Base-by-base conservation (phyloP, 1,140 invertebrate species). In the Ostrea edulis region DNA sequence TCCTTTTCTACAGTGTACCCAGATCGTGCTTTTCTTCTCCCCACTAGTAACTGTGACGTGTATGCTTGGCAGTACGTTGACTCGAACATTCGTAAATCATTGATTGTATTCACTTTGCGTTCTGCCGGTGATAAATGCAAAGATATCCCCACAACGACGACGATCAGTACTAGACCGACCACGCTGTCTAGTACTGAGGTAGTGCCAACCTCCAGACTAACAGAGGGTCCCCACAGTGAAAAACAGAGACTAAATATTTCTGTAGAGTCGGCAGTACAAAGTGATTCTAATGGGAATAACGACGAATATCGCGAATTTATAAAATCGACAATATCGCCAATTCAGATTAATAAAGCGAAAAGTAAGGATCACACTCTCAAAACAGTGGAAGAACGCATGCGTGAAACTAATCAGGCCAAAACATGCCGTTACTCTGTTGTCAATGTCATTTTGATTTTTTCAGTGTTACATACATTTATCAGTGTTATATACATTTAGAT, bases 61-160 rank as follows among this genome's bases (percentile, higher is more conserved):
- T 86, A 89, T 17, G 81, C 77, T 12, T 89, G 88, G 88, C 58
- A 77, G 17, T 89, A 71, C 65, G 82, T 86, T n/a, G 88, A 89
- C 17, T 25, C 55, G 0, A 68, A 82, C 2, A 83, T 86, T 65
- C 85, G 88, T 5, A 11, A 51, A 22, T 58, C 88, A 20, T 51
- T 84, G 9, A 77, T 89, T 3, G 54, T 54, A 44, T 86, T 89
- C 17, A 65, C 58, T 7, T 25, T 86, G 29, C 22, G 51, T 51
- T 51, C 58, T 53, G 22, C 86, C 84, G 52, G n/a, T 11, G 58
- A 86, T 71, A 85, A 51, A 3, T 89, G 88, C 65, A 52, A 53
- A 22, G n/a, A 68, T 22, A 84, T 86, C 8, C 85, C 88, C 8
- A 84, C 65, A 3, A 85, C 83, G 22, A 86, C 87, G 17, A 83